A percentile compares a stretch with the other conserved stretches of the same genome.
Conservation (phyloP, 2,888 invertebrate species). For the Agriopis marginaria region DNA sequence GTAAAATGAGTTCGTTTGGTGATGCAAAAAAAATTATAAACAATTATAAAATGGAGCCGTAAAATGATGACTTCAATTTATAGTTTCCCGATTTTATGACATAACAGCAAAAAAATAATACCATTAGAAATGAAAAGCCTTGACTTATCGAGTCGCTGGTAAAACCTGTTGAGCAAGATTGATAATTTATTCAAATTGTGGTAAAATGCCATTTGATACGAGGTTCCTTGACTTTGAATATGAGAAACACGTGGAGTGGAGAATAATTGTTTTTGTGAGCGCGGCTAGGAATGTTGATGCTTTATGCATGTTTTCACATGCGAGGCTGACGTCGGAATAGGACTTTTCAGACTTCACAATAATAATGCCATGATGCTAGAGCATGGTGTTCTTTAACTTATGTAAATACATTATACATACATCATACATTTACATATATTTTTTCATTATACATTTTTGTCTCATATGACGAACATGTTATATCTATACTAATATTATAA, state of each 20-base stretch:
- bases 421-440: no score
- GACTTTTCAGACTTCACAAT: background rate
- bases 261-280: slow-evolving; percentile 9
- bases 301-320: slow-evolving; percentile 17
- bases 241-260: slow-evolving; percentile 32
- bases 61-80: background rate
- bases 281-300: slow-evolving; percentile 18
- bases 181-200: slow-evolving; percentile 27
- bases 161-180: slow-evolving; percentile 26
- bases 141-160: slow-evolving; percentile 11
- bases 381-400: no score
- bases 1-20: background rate
- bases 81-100: slow-evolving; percentile 12
- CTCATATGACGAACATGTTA: no score
- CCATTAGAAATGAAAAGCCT: slow-evolving; percentile 25
- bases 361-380: no score
- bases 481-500: no score
- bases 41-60: background rate
- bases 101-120: slow-evolving; percentile 23
- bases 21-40: no score
- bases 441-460: no score
- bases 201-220: slow-evolving; percentile 25
- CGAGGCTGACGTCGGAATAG: background rate
- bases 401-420: no score
- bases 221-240: slow-evolving; percentile 45